phyloP scores from a whole-genome alignment of 2,888 invertebrate genomes.

The Caenorhabditis panamensis region DNA sequence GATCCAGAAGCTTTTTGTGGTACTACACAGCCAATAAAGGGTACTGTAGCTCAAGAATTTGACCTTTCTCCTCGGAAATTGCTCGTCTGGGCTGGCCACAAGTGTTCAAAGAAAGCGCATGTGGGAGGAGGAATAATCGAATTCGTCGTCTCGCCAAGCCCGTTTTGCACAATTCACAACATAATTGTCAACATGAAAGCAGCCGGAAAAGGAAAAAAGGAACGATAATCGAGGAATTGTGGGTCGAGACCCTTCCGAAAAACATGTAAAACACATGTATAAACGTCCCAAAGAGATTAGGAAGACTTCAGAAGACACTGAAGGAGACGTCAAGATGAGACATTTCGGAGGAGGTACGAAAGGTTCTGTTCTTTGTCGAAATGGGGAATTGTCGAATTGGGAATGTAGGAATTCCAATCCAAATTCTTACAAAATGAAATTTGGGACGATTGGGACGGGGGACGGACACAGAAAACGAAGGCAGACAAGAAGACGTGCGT shows the following conservation, averaged over 20 bases:
- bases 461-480: neutral
- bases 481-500: constrained; percentile 7
- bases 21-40: too few species aligned
- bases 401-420: neutral
- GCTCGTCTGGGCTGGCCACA: neutral
- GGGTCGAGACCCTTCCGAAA: neutral
- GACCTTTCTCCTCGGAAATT: neutral
- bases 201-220: neutral
- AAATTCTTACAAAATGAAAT: constrained; percentile 51
- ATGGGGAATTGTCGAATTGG: too few species aligned
- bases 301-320: neutral
- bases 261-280: constrained; percentile 32
- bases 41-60: neutral
- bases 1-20: too few species aligned
- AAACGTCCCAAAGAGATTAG: constrained; percentile 53
- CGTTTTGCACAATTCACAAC: neutral
- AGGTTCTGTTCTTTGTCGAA: neutral
- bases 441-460: constrained; percentile 2
- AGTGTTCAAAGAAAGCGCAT: neutral
- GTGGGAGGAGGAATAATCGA: neutral
- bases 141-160: neutral
- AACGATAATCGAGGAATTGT: constrained; percentile 10
- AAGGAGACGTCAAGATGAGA: neutral
- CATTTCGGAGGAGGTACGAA: neutral
- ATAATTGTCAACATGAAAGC: constrained; percentile 6